Evolutionary conservation across 2,797 vertebrate genomes (phyloP).

Genomic region (Vireo griseus): DNA sequence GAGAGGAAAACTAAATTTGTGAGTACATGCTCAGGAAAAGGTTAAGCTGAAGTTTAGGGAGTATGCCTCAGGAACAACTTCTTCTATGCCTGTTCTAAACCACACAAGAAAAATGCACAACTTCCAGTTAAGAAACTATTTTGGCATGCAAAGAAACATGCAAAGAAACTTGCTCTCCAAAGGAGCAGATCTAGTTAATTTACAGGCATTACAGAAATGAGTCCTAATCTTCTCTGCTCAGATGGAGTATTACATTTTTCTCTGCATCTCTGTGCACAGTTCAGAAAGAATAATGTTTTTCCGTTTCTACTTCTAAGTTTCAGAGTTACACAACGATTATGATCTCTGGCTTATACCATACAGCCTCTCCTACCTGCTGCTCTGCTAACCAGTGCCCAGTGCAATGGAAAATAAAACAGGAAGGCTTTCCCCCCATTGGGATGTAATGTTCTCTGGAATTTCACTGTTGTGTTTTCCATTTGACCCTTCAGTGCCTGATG

Average conservation of each 20-base stretch:
- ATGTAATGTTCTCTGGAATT: neutral
- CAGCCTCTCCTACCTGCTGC: neutral
- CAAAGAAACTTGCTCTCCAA: neutral
- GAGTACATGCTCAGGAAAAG: neutral
- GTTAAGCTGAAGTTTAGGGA: neutral
- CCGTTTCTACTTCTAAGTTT: neutral
- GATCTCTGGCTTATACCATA: neutral
- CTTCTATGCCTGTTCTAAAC: neutral
- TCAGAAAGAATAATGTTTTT: neutral
- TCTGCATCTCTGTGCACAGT: neutral
- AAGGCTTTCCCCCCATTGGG: accelerated
- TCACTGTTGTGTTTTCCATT: neutral
- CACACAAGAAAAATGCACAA: neutral
- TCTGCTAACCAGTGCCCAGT: neutral
- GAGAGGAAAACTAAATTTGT: neutral
- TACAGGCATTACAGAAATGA: neutral
- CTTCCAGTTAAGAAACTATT: neutral
- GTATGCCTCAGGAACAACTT: neutral
- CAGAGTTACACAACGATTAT: neutral
- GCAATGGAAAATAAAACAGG: neutral
- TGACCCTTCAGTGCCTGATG: neutral
- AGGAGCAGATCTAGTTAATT: neutral
- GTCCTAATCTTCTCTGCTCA: neutral
- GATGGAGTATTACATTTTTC: neutral
- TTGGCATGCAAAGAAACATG: neutral